Evolutionary conservation across 2,113 vertebrate species (phyloP).

Genomic region (Piprites chloris): DNA sequence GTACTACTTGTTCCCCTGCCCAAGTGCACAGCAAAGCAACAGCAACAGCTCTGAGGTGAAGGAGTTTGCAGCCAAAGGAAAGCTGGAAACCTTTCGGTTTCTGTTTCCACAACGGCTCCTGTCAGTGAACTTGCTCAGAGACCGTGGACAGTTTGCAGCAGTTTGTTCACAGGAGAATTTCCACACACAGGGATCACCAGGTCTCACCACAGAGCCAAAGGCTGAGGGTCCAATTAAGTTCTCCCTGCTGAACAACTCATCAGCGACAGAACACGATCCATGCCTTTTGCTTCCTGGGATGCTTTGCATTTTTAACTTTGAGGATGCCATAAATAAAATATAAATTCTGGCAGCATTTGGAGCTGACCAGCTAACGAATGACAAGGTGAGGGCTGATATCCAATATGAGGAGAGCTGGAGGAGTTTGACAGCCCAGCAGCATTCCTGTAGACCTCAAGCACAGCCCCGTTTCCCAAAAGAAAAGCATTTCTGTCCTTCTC

Average conservation of each 20-base stretch:
- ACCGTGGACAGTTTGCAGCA: neutral
- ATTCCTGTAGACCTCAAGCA: neutral
- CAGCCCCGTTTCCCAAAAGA: neutral
- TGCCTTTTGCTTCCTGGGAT: neutral
- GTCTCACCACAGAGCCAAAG: neutral
- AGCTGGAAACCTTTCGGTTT: neutral
- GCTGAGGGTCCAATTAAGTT: neutral
- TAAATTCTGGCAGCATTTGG: neutral
- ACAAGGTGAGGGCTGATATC: neutral
- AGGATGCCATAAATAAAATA: neutral
- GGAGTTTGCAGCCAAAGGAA: neutral
- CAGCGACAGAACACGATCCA: rapidly evolving
- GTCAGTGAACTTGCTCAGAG: neutral
- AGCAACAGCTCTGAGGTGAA: neutral
- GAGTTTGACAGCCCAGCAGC: neutral
- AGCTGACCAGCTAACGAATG: neutral
- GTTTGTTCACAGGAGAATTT: neutral
- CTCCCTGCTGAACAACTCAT: neutral
- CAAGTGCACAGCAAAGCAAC: neutral
- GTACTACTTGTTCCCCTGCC: neutral
- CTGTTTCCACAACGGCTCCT: neutral
- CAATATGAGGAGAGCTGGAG: neutral
- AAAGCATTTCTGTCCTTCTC: neutral
- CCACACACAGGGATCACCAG: neutral
- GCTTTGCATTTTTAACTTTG: neutral